Conservation (phyloP, 2,888 invertebrate species). For the Myathropa florea region DNA sequence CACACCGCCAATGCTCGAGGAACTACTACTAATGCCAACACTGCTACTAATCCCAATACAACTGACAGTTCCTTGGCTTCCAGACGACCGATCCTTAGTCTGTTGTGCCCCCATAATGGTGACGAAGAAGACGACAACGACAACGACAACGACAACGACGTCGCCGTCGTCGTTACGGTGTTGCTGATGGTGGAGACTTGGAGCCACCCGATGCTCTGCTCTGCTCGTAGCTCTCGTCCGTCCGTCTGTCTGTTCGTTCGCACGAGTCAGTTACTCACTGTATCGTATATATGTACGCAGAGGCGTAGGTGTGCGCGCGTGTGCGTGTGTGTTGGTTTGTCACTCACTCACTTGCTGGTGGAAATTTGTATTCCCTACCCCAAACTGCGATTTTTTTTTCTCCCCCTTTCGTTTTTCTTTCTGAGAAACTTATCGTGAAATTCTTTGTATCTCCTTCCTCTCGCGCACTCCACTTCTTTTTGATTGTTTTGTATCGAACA, state of each 20-base stretch:
- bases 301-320: neutral
- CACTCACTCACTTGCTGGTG: slow-evolving; percentile 6
- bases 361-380: slow-evolving; percentile 36
- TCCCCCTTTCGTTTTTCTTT: neutral
- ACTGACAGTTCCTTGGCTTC: slow-evolving; percentile 78
- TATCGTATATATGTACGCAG: neutral
- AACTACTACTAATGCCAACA: slow-evolving; percentile 77
- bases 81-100: slow-evolving; percentile 89
- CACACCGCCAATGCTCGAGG: slow-evolving; percentile 72
- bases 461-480: neutral
- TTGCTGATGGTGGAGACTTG: slow-evolving; percentile 13
- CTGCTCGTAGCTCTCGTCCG: slow-evolving; percentile 1
- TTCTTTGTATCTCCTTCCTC: neutral
- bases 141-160: neutral
- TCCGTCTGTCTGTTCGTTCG: neutral
- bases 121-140: slow-evolving; percentile 22
- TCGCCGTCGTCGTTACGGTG: slow-evolving; percentile 38
- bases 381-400: slow-evolving; percentile 16
- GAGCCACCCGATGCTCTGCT: slow-evolving; percentile 57
- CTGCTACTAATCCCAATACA: slow-evolving; percentile 83
- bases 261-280: slow-evolving; percentile 32
- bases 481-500: neutral
- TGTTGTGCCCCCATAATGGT: slow-evolving; percentile 95
- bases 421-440: neutral
- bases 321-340: slow-evolving; percentile 9